Percentiles rank a stretch among this genome's conserved stretches.
Conservation (phyloP, 1,140 invertebrate species). For the Kradibia gibbosae region DNA sequence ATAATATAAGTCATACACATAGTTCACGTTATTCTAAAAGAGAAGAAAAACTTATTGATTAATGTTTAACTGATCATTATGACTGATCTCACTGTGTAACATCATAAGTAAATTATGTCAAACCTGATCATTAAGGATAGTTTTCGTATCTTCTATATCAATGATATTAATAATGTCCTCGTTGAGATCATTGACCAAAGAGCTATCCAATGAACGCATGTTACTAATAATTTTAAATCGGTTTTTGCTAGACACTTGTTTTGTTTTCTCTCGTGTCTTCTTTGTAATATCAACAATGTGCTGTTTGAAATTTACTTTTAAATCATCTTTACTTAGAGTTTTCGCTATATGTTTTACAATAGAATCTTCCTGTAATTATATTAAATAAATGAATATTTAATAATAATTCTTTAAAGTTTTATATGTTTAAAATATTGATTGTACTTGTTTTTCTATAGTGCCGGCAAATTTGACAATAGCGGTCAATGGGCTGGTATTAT, state of each 20-base stretch:
- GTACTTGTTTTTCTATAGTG: constrained; percentile 71
- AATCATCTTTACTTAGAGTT: constrained; percentile 58
- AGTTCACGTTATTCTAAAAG: constrained; percentile 53
- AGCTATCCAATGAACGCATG: constrained; percentile 58
- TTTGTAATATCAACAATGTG: constrained; percentile 66
- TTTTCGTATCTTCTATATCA: constrained; percentile 61
- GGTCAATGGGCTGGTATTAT: constrained; percentile 58
- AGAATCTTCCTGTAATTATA: constrained; percentile 65
- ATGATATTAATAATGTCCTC: constrained; percentile 61
- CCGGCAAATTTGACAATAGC: constrained; percentile 75
- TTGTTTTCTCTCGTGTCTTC: constrained; percentile 56
- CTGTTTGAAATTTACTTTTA: constrained; percentile 66
- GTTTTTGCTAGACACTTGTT: constrained; percentile 55
- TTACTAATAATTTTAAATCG: constrained; percentile 65
- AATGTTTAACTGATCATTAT: not conserved
- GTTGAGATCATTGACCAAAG: constrained; percentile 39
- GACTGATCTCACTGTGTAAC: not conserved
- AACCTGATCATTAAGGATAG: constrained; percentile 25
- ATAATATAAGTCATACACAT: constrained; percentile 68
- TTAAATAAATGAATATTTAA: not conserved
- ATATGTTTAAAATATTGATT: no score
- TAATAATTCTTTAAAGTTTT: no score
- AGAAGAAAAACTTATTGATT: not conserved
- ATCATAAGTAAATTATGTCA: constrained; percentile 14
- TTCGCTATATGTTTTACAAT: constrained; percentile 65